A percentile compares a stretch with the other conserved stretches of the same genome.
Evolutionary conservation across 2,888 invertebrate genomes (phyloP).

Genomic region (Monopis laevigella): DNA sequence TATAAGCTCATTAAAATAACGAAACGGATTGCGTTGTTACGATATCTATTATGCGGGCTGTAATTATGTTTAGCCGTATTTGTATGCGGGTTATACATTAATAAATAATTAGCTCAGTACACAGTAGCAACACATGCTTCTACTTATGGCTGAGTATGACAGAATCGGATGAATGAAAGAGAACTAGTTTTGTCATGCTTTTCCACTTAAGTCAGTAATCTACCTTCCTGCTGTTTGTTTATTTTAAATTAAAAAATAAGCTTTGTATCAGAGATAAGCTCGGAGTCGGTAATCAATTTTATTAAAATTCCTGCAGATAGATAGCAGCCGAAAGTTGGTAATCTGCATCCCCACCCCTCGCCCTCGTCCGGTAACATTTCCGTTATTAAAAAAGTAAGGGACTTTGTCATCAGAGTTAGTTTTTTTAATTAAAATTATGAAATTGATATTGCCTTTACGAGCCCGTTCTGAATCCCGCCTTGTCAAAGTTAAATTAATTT

Average conservation of each 20-base stretch:
- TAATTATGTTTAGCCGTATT: slow-evolving; percentile 58
- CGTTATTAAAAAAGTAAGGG: slow-evolving; percentile 67
- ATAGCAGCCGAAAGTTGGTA: slow-evolving; percentile 14
- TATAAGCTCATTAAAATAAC: slow-evolving; percentile 8
- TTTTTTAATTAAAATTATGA: slow-evolving; percentile 69
- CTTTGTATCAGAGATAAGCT: too few species aligned
- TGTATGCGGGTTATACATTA: slow-evolving; percentile 53
- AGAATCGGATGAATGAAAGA: too few species aligned
- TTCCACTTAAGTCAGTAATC: too few species aligned
- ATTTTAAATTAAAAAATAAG: too few species aligned
- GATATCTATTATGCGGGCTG: slow-evolving; percentile 57
- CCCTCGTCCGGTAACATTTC: slow-evolving; percentile 45
- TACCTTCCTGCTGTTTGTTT: too few species aligned
- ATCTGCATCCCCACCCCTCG: slow-evolving; percentile 22
- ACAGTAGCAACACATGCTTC: slow-evolving; percentile 6
- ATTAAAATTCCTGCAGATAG: slow-evolving; percentile 31
- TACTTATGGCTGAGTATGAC: too few species aligned
- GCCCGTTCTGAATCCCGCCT: slow-evolving; percentile 50
- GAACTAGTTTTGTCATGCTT: too few species aligned
- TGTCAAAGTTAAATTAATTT: slow-evolving; percentile 67
- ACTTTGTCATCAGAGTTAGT: slow-evolving; percentile 65
- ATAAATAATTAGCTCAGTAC: slow-evolving; percentile 22
- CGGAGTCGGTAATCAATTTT: slow-evolving; percentile 10
- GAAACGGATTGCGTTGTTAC: slow-evolving; percentile 50
- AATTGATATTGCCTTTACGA: slow-evolving; percentile 66